Conservation (phyloP, 2,797 vertebrate genomes). For the Onychomys torridus region DNA sequence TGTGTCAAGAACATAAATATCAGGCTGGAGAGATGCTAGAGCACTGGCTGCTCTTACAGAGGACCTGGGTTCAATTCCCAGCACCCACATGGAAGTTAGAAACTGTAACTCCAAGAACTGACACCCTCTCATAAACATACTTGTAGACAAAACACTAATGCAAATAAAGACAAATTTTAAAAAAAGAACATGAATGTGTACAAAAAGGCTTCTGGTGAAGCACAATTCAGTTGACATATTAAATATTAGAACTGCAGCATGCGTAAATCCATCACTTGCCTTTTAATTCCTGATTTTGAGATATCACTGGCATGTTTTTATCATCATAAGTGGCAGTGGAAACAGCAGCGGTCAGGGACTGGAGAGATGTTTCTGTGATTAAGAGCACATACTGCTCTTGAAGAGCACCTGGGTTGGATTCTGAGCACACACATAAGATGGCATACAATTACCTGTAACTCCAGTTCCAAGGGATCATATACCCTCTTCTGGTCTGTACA, state of each 20-base stretch:
- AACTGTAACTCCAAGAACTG: no score
- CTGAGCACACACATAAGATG: background rate
- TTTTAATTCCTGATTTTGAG: constrained; percentile 44
- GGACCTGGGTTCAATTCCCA: no score
- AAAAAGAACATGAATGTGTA: background rate
- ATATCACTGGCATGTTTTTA: background rate
- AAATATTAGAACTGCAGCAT: background rate
- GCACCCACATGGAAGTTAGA: no score
- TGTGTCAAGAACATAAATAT: background rate
- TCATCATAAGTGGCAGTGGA: background rate
- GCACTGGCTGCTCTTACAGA: no score
- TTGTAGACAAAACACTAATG: no score
- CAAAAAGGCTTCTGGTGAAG: background rate
- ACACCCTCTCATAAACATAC: no score
- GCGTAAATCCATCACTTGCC: background rate
- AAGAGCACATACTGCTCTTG: background rate
- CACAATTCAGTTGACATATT: background rate
- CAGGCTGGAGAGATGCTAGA: no score
- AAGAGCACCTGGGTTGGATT: background rate
- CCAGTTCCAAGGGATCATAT: no score
- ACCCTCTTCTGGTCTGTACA: background rate
- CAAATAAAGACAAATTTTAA: no score
- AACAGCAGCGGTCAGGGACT: background rate
- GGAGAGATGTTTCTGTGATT: background rate
- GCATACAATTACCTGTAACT: background rate